A percentile compares a stretch with the other conserved stretches of the same genome.
Evolutionary conservation across 1,140 invertebrate genomes (phyloP).

Genomic region (Leptopilina boulardi): DNA sequence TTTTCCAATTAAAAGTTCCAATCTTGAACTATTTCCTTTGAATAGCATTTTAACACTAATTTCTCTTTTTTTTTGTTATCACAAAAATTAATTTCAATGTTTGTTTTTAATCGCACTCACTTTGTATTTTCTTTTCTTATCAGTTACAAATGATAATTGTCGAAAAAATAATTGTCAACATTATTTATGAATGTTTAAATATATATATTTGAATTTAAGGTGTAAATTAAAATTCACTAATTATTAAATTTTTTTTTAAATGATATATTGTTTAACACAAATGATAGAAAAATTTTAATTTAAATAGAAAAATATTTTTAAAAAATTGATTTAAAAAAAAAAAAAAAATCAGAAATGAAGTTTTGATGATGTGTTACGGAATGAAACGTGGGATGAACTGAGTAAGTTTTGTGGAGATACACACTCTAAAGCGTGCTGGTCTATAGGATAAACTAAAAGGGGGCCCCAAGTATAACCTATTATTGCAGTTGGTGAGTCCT

Average conservation of each 20-base stretch:
- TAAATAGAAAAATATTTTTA: neutral
- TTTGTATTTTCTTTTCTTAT: neutral
- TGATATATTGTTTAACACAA: too few relatives aligned
- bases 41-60: conserved; percentile 79
- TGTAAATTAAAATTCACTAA: neutral
- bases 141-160: neutral
- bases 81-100: conserved; percentile 39
- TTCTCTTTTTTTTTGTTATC: conserved; percentile 45
- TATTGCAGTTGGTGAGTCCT: conserved; percentile 66
- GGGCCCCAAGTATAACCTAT: conserved; percentile 63
- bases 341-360: neutral
- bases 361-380: neutral
- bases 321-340: neutral
- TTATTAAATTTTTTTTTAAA: neutral
- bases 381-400: conserved; percentile 29
- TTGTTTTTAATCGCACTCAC: neutral
- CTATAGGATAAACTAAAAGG: conserved; percentile 56
- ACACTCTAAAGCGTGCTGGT: conserved; percentile 49
- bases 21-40: conserved; percentile 86
- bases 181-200: too few relatives aligned
- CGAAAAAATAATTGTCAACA: too few relatives aligned
- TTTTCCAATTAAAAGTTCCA: conserved; percentile 89
- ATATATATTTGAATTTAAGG: too few relatives aligned
- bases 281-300: neutral
- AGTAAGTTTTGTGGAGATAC: conserved; percentile 29